Percentiles rank a stretch among this genome's conserved stretches.
These are phyloP conservation scores for Pseudopleuronectes americanus DNA, from an alignment of 2,797 vertebrate species.

Conservation along the genomic window DNA sequence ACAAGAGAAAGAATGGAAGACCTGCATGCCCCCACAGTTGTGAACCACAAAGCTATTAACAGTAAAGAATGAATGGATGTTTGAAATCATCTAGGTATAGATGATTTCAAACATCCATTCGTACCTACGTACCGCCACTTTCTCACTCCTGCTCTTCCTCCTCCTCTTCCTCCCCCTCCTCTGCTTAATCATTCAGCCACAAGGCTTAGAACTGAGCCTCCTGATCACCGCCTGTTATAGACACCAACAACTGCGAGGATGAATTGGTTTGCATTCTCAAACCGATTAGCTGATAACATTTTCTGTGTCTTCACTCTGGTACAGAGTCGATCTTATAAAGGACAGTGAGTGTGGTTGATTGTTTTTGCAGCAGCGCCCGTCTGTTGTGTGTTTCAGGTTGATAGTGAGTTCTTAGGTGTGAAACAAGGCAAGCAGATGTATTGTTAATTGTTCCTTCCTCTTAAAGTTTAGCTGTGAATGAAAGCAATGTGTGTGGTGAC, in stretches of 20 bases:
- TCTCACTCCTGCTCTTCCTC: not conserved
- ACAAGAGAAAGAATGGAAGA: no score
- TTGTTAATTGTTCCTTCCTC: slow-evolving; percentile 48
- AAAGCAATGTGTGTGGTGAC: slow-evolving; percentile 45
- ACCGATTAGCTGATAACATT: slow-evolving; percentile 3
- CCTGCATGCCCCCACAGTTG: no score
- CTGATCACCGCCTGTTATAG: slow-evolving; percentile 15
- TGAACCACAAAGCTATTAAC: no score
- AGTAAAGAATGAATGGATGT: slow-evolving; percentile 44
- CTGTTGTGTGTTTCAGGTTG: not conserved
- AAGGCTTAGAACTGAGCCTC: not conserved
- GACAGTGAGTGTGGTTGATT: slow-evolving; percentile 1
- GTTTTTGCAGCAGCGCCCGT: not conserved
- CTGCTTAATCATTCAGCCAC: slow-evolving; percentile 24
- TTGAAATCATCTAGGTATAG: slow-evolving; percentile 14
- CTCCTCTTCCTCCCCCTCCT: slow-evolving; percentile 1
- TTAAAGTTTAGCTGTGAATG: slow-evolving; percentile 45
- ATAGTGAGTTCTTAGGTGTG: not conserved
- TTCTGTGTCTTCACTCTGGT: not conserved
- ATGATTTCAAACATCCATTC: no score
- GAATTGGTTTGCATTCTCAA: slow-evolving; percentile 6
- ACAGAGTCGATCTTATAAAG: not conserved
- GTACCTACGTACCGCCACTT: slow-evolving; percentile 25
- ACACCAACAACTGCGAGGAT: slow-evolving; percentile 14
- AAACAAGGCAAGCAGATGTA: slow-evolving; percentile 24